phyloP scores from a whole-genome alignment of 1,140 invertebrate species.

The Pseudoatta argentina region DNA sequence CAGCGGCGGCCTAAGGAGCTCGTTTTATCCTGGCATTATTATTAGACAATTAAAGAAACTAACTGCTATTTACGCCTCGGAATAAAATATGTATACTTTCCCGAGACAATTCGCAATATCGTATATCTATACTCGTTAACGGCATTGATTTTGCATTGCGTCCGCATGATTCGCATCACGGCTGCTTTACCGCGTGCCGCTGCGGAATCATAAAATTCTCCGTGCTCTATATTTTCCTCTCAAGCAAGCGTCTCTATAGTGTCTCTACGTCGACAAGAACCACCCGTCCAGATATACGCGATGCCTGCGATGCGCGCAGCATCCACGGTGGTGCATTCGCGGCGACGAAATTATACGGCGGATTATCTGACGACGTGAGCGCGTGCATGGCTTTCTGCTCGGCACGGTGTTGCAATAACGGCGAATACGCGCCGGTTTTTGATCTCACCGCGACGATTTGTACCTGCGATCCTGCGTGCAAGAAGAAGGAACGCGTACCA shows the following conservation, averaged over 20 bases:
- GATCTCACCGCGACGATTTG: conserved; percentile 77
- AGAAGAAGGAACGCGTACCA: conserved; percentile 68
- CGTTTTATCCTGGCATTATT: conserved; percentile 29
- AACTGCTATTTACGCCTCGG: conserved; percentile 27
- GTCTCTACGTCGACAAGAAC: not conserved
- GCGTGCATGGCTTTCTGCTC: conserved; percentile 24
- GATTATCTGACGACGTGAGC: conserved; percentile 65
- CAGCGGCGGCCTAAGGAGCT: not conserved
- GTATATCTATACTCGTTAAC: conserved; percentile 37
- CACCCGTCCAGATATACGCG: not conserved
- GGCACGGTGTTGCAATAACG: conserved; percentile 29
- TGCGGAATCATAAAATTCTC: not conserved
- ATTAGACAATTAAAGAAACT: conserved; percentile 30
- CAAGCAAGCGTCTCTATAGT: not conserved
- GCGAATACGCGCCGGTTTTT: conserved; percentile 69
- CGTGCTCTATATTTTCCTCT: conserved; percentile 36
- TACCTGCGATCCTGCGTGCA: conserved; percentile 67
- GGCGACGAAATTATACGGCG: conserved; percentile 65
- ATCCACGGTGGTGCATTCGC: not conserved
- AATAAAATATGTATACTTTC: conserved; percentile 15
- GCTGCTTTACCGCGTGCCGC: too few species aligned
- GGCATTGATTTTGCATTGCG: not conserved
- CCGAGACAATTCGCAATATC: conserved; percentile 28
- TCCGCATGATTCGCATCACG: too few species aligned
- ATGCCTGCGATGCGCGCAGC: not conserved